These are phyloP conservation scores for Borostomias antarcticus DNA, from an alignment of 2,797 vertebrate species.

Conservation along the genomic window DNA sequence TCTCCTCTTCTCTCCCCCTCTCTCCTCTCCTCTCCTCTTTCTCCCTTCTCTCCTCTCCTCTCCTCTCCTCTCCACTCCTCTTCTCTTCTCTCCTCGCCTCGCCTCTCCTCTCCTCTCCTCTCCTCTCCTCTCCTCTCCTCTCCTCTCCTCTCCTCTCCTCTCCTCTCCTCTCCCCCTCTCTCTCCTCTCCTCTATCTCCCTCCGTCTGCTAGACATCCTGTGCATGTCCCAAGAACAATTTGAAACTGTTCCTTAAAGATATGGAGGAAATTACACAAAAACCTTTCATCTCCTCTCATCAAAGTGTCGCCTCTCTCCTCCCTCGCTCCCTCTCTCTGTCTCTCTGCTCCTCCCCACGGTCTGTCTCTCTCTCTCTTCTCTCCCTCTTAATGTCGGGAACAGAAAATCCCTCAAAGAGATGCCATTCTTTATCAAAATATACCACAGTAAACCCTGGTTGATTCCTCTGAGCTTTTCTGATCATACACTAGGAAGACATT, in stretches of 20 bases:
- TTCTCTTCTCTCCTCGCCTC: slow-evolving; percentile 17
- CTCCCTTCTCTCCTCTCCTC: slow-evolving; percentile 17
- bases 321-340: background rate
- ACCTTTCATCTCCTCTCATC: slow-evolving; percentile 43
- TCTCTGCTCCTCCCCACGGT: background rate
- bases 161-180: slow-evolving; percentile 22
- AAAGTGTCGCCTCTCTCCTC: slow-evolving; percentile 32
- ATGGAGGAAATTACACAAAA: slow-evolving; percentile 46
- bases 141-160: background rate
- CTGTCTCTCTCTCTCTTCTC: background rate
- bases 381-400: slow-evolving; percentile 49
- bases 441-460: slow-evolving; percentile 42
- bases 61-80: slow-evolving; percentile 12
- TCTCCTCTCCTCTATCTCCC: slow-evolving; percentile 5
- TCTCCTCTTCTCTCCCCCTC: no score
- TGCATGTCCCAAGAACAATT: slow-evolving; percentile 50
- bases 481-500: slow-evolving; percentile 29
- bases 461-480: slow-evolving; percentile 33
- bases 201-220: slow-evolving; percentile 46
- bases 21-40: slow-evolving; percentile 1
- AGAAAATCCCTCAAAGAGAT: slow-evolving; percentile 64
- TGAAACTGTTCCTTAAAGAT: slow-evolving; percentile 36
- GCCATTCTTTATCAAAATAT: slow-evolving; percentile 62
- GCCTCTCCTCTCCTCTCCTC: background rate
- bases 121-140: slow-evolving; percentile 16